These are phyloP conservation scores for Anthopleura sola DNA, from an alignment of 64 coral and sea anemone species.

Conservation along the genomic window DNA sequence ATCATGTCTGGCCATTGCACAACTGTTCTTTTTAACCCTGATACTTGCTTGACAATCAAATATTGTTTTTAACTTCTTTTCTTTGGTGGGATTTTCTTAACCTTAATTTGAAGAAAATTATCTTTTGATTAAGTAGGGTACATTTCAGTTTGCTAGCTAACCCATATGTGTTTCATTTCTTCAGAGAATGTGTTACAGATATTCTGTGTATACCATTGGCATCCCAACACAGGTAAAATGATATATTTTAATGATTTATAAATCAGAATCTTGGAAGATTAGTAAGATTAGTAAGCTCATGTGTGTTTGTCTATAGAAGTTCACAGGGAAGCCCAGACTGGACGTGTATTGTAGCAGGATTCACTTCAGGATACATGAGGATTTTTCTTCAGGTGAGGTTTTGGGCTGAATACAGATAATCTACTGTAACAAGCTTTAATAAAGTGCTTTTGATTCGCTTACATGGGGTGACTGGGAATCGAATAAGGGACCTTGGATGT, in stretches of 20 bases:
- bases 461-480: no score
- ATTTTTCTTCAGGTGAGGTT: slow-evolving; percentile 77
- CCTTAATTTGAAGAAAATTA: no score
- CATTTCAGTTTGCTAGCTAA: not conserved
- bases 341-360: slow-evolving; percentile 98
- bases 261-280: not conserved
- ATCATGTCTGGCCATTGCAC: no score
- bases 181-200: slow-evolving; percentile 77
- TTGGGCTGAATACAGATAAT: not conserved
- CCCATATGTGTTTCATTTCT: not conserved
- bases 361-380: slow-evolving; percentile 92
- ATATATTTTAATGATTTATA: not conserved
- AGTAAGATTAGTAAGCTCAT: no score
- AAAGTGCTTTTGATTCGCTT: no score
- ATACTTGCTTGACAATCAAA: no score
- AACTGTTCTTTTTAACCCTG: no score
- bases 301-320: slow-evolving; percentile 58
- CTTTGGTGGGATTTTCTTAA: no score
- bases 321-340: slow-evolving; percentile 99
- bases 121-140: not conserved
- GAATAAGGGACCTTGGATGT: no score
- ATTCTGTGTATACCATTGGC: slow-evolving; percentile 84
- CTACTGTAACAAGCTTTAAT: no score
- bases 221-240: slow-evolving; percentile 80
- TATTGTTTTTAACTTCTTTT: no score